These are phyloP conservation scores for Cerastoderma edule DNA, from an alignment of 2,888 invertebrate species.

Conservation along the genomic window DNA sequence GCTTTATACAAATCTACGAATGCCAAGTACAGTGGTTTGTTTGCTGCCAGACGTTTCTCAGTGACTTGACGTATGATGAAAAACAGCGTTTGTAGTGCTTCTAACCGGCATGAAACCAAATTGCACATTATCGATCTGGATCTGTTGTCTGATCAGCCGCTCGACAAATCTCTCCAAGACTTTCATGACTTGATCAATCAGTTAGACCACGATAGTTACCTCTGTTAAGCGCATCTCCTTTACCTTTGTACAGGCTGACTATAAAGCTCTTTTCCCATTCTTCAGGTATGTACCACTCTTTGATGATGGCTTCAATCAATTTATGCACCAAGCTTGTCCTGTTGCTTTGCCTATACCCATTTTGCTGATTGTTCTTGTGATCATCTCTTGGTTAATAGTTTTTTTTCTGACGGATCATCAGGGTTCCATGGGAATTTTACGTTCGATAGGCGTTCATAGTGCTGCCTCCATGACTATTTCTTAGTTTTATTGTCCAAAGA, in stretches of 20 bases:
- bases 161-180: too few relatives aligned
- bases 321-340: not conserved
- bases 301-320: not conserved
- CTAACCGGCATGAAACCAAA: conserved; percentile 2
- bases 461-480: too few relatives aligned
- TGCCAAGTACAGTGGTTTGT: not conserved
- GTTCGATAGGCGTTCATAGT: too few relatives aligned
- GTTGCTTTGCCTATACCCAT: too few relatives aligned
- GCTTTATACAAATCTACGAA: not conserved
- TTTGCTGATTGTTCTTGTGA: conserved; percentile 2
- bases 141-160: too few relatives aligned
- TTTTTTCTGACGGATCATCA: too few relatives aligned
- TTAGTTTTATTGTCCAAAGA: too few relatives aligned
- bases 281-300: not conserved
- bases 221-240: too few relatives aligned
- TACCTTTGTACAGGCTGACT: too few relatives aligned
- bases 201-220: too few relatives aligned
- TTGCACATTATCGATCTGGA: not conserved
- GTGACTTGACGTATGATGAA: too few relatives aligned
- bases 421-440: too few relatives aligned
- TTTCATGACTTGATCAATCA: conserved; percentile 2
- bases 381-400: not conserved
- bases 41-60: conserved; percentile 1
- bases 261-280: conserved; percentile 1
- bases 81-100: not conserved